Evolutionary conservation across 1,140 invertebrate species (phyloP).

Genomic region (Meloidogyne hapla): DNA sequence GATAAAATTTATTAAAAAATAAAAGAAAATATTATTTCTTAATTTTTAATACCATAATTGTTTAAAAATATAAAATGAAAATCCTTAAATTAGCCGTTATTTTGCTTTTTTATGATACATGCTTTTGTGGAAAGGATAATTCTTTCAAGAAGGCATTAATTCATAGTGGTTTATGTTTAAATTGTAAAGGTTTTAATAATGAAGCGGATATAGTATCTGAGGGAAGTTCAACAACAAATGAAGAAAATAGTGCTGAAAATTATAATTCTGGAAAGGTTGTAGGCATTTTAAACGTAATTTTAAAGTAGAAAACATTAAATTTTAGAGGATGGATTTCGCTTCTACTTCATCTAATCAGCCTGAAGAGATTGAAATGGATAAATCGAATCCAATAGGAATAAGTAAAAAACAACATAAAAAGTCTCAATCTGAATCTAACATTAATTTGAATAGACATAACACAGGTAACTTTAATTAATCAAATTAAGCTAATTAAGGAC

Average conservation of each 20-base stretch:
- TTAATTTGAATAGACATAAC: neutral
- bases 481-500: too few relatives aligned
- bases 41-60: too few relatives aligned
- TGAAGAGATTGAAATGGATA: neutral
- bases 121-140: neutral
- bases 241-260: neutral
- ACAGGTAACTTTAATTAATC: neutral
- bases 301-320: too few relatives aligned
- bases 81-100: neutral
- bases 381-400: neutral
- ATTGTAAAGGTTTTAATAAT: neutral
- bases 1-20: too few relatives aligned
- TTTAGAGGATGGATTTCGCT: too few relatives aligned
- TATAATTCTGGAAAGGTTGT: neutral
- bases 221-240: neutral
- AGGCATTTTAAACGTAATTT: too few relatives aligned
- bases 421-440: neutral
- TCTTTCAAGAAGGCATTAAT: neutral
- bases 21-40: too few relatives aligned
- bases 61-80: neutral
- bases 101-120: neutral
- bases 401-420: neutral
- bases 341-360: neutral
- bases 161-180: neutral
- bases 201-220: neutral